Conservation (phyloP, 2,113 vertebrate genomes). For the Recurvirostra avosetta region DNA sequence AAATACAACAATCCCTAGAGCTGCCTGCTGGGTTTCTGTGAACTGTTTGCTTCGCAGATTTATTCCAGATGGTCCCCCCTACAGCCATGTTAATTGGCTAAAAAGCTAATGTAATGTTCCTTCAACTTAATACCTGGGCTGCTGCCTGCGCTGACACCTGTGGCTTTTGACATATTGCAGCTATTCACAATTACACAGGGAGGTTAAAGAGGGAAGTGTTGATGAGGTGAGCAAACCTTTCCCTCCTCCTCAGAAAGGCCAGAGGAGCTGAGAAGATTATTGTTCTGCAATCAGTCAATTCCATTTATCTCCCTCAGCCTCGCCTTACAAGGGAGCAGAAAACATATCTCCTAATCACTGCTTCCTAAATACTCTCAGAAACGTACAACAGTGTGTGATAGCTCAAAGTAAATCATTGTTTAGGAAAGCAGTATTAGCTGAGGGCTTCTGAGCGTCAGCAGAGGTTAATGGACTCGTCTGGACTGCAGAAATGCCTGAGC, state of each 20-base stretch:
- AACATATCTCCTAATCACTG: neutral
- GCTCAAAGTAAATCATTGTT: neutral
- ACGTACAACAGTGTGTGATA: neutral
- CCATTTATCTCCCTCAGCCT: neutral
- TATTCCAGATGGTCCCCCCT: conserved; percentile 11
- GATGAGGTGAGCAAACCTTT: neutral
- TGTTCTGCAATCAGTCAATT: neutral
- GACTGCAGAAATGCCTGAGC: neutral
- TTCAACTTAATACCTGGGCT: neutral
- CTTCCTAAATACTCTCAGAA: neutral
- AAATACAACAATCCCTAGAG: neutral
- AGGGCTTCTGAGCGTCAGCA: neutral
- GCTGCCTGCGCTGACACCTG: neutral
- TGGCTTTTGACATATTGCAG: neutral
- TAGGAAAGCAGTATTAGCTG: neutral
- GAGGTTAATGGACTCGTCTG: neutral
- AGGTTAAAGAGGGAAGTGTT: neutral
- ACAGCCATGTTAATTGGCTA: conserved; percentile 21
- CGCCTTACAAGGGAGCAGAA: neutral
- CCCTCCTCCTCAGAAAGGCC: neutral
- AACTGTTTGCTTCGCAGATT: conserved; percentile 1
- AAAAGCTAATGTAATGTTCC: conserved; percentile 4
- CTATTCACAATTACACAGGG: neutral
- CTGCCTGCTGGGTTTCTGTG: conserved; percentile 16
- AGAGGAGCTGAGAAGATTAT: neutral